Evolutionary conservation across 2,113 vertebrate genomes (phyloP).

Genomic region (Ondatra zibethicus): DNA sequence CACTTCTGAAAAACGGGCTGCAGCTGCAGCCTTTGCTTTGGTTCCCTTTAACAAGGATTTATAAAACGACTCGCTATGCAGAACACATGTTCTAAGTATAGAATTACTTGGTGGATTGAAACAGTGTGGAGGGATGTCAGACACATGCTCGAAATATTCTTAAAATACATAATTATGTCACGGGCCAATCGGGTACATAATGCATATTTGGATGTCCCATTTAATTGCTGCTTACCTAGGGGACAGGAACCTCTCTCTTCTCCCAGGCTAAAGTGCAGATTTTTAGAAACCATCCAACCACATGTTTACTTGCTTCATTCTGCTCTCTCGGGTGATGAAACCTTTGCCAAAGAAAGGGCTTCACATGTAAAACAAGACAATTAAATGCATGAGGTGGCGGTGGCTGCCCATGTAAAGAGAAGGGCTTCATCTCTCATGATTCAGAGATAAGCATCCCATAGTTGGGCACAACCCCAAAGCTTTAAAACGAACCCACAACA

Average conservation of each 20-base stretch:
- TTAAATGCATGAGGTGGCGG: neutral
- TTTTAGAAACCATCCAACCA: slow-evolving; percentile 72
- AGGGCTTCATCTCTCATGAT: slow-evolving; percentile 11
- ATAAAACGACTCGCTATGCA: slow-evolving; percentile 60
- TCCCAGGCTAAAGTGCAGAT: slow-evolving; percentile 67
- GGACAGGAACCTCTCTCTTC: slow-evolving; percentile 56
- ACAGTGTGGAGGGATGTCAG: slow-evolving; percentile 62
- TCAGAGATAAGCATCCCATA: slow-evolving; percentile 12
- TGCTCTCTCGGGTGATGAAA: slow-evolving; percentile 56
- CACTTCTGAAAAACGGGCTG: slow-evolving; percentile 67
- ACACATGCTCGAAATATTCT: slow-evolving; percentile 75
- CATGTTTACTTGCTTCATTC: slow-evolving; percentile 69
- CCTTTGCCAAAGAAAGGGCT: slow-evolving; percentile 64
- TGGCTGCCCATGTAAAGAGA: slow-evolving; percentile 53
- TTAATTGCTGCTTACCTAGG: slow-evolving; percentile 71
- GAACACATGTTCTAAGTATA: slow-evolving; percentile 74
- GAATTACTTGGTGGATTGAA: slow-evolving; percentile 70
- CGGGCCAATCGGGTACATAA: slow-evolving; percentile 62
- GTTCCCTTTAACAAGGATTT: slow-evolving; percentile 67
- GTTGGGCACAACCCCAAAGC: neutral
- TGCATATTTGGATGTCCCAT: slow-evolving; percentile 71
- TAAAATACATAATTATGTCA: slow-evolving; percentile 71
- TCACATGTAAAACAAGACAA: slow-evolving; percentile 59
- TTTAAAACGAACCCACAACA: neutral
- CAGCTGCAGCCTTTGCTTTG: slow-evolving; percentile 58